Percentiles rank a stretch among this genome's conserved stretches.
Conservation (phyloP, 2,797 vertebrate species). For the Myotis planiceps region DNA sequence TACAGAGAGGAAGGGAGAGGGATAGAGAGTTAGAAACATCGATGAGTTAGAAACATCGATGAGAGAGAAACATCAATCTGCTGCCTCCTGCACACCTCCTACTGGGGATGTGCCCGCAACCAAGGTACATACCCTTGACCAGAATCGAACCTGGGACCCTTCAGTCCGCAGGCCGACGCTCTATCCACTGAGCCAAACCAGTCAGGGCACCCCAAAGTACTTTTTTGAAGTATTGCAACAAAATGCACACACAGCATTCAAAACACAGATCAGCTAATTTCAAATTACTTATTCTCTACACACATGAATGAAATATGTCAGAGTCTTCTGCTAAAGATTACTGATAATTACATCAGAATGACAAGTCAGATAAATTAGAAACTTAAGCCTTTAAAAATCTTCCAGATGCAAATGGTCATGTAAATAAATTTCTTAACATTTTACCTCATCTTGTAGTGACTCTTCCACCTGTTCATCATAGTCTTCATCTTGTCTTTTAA, state of each 20-base stretch:
- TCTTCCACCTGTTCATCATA: conserved; percentile 99
- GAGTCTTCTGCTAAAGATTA: background rate
- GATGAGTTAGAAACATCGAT: no score
- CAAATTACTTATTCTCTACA: background rate
- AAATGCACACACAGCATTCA: background rate
- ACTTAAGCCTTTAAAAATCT: background rate
- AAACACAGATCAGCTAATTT: background rate
- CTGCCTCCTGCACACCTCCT: no score
- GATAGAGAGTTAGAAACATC: no score
- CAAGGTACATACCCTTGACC: no score
- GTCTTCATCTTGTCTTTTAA: conserved; percentile 99
- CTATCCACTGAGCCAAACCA: no score
- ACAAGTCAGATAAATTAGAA: background rate
- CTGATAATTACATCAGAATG: background rate
- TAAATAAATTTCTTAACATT: background rate
- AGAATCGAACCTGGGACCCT: no score
- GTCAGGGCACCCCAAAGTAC: no score
- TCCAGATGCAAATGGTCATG: background rate
- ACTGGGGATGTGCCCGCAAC: no score
- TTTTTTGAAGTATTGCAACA: background rate
- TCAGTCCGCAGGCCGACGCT: no score
- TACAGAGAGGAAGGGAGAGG: no score
- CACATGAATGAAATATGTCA: background rate
- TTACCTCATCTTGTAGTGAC: conserved; percentile 97
- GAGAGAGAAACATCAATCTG: no score